Base-by-base conservation (phyloP, 2,113 vertebrate genomes). In the Pachycephala philippinensis region DNA sequence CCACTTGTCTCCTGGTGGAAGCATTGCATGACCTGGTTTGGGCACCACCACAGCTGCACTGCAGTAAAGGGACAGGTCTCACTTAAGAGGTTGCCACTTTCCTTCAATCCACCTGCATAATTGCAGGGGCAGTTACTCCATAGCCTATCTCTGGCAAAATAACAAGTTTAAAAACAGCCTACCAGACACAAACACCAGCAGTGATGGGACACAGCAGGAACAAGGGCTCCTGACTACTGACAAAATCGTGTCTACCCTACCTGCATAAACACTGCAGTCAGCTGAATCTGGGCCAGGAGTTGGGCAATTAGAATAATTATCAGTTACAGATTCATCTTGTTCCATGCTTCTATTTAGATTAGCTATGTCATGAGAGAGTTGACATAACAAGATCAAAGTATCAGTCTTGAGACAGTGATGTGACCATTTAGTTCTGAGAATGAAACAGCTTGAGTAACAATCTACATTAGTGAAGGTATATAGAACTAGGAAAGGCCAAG, bases 11-110 rank as follows among this genome's bases (percentile, higher is more conserved):
- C 40, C 53, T 3, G 5, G 22, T 47, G 49, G 37, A 49, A 81
- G 45, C 2, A 0, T 14, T 76, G 27, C 70, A 11, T n/a, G 44
- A 21, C 6, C 0, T 5, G 17, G 2, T 19, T 50, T 71, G n/a
- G 54, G 64, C 21, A 66, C 15, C 72, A 19, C 27, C 0, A 2
- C 11, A 45, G 69, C 44, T 75, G 65, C 57, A 59, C 53, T 16
- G 11, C 63, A 49, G 40, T 33, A 42, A 42, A 10, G 3, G 22
- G 11, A 65, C 49, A 65, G 53, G 8, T 83, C 59, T 77, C 52
- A 45, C 3, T 17, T 42, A 26, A n/a, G 31, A 54, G 7, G 31
- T 10, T 90, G 57, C 57, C 20, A 3, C 37, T 88, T 70, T 18
- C 37, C 74, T 63, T 81, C 6, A 1, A 14, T 59, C 23, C 50